These are phyloP conservation scores for Atethmia centrago DNA, from an alignment of 2,888 invertebrate genomes.

Conservation along the genomic window DNA sequence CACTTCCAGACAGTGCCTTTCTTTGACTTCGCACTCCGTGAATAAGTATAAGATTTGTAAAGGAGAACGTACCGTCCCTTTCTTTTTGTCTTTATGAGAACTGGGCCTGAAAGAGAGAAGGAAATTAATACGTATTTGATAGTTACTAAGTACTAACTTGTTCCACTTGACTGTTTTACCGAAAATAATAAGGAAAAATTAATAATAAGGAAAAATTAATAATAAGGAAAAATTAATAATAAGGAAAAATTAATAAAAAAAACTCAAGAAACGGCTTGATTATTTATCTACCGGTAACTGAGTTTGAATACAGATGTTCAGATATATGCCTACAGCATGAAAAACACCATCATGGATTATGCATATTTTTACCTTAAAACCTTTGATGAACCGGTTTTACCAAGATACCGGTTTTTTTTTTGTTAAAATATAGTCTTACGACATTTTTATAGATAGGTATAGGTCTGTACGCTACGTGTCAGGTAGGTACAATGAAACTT, in stretches of 20 bases:
- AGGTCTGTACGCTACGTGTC: neutral
- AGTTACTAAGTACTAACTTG: neutral
- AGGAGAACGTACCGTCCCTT: slow-evolving; percentile 79
- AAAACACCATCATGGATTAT: neutral
- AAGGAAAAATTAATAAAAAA: neutral
- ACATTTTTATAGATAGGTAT: neutral
- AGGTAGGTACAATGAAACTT: slow-evolving; percentile 24
- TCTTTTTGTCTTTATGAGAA: slow-evolving; percentile 80
- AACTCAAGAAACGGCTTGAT: neutral
- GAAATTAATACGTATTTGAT: neutral
- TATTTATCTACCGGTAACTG: neutral
- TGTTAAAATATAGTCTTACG: neutral
- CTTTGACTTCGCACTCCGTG: slow-evolving; percentile 81
- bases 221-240: neutral
- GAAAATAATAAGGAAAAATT: neutral
- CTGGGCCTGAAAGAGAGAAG: slow-evolving; percentile 76
- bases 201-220: neutral
- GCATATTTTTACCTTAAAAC: neutral
- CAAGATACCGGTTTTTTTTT: neutral
- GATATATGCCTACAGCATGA: neutral
- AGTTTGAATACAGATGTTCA: neutral
- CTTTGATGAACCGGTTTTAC: neutral
- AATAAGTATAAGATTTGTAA: slow-evolving; percentile 78
- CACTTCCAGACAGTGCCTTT: slow-evolving; percentile 86
- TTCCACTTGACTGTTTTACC: neutral